A percentile compares a stretch with the other conserved stretches of the same genome.
These are phyloP conservation scores for Tricholauxania praeusta DNA, from an alignment of 2,888 invertebrate species.

Conservation along the genomic window DNA sequence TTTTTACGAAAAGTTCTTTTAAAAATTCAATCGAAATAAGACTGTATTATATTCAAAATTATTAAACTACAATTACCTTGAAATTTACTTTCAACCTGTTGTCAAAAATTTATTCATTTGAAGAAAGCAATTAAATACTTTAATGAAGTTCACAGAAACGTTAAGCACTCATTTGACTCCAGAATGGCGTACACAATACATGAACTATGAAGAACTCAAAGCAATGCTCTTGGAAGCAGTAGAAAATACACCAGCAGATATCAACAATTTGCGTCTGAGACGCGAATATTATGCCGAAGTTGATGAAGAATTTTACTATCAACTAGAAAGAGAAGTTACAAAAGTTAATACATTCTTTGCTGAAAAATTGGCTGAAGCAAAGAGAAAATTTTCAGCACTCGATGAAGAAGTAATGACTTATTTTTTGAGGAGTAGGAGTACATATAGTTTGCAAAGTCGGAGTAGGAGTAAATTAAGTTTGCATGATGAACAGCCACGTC, in stretches of 20 bases:
- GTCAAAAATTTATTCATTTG: not conserved
- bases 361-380: constrained; percentile 96
- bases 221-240: constrained; percentile 88
- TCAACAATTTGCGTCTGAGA: constrained; percentile 70
- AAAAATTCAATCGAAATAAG: too few relatives aligned
- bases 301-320: constrained; percentile 93
- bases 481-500: constrained; percentile 9
- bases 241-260: constrained; percentile 87
- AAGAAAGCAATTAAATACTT: not conserved
- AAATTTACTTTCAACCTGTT: too few relatives aligned
- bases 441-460: constrained; percentile 30
- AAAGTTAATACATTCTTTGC: constrained; percentile 97
- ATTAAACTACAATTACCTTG: too few relatives aligned
- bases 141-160: constrained; percentile 98
- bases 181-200: constrained; percentile 99
- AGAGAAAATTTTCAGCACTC: constrained; percentile 88
- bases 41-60: too few relatives aligned
- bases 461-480: constrained; percentile 39
- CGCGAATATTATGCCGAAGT: constrained; percentile 82
- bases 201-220: constrained; percentile 90
- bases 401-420: not conserved
- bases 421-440: not conserved
- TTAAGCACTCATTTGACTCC: constrained; percentile 96
- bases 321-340: constrained; percentile 90
- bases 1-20: too few relatives aligned